Conservation (phyloP, 2,797 vertebrate genomes). For the Lateolabrax maculatus region DNA sequence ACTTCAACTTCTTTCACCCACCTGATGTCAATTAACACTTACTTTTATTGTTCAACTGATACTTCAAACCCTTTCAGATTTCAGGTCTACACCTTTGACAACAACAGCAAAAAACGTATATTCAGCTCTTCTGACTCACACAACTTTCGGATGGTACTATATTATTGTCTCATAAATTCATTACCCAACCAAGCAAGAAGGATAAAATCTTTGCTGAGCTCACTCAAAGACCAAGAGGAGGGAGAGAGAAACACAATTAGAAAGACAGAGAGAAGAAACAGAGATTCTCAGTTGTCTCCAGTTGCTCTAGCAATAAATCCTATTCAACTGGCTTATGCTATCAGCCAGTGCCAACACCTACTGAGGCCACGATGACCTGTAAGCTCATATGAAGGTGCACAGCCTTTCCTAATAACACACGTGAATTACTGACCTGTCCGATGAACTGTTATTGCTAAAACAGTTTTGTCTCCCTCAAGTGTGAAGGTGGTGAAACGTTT, state of each 20-base stretch:
- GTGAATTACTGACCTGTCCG: conserved; percentile 62
- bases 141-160: background rate
- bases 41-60: too few species aligned
- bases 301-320: conserved; percentile 60
- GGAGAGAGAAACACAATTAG: conserved; percentile 24
- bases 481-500: conserved; percentile 68
- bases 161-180: background rate
- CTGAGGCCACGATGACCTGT: conserved; percentile 44
- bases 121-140: background rate
- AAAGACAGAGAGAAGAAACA: conserved; percentile 26
- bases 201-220: background rate
- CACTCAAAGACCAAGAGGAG: background rate
- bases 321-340: conserved; percentile 25
- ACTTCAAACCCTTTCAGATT: background rate
- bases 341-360: conserved; percentile 41
- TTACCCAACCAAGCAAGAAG: background rate
- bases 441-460: conserved; percentile 67
- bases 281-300: conserved; percentile 36
- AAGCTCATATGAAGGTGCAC: conserved; percentile 45
- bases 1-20: background rate
- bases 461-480: conserved; percentile 52
- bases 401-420: conserved; percentile 59
- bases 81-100: background rate
- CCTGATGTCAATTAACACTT: background rate
- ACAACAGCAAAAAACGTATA: background rate